Evolutionary conservation across 2,797 vertebrate genomes (phyloP).

Genomic region (Sardinella longiceps): DNA sequence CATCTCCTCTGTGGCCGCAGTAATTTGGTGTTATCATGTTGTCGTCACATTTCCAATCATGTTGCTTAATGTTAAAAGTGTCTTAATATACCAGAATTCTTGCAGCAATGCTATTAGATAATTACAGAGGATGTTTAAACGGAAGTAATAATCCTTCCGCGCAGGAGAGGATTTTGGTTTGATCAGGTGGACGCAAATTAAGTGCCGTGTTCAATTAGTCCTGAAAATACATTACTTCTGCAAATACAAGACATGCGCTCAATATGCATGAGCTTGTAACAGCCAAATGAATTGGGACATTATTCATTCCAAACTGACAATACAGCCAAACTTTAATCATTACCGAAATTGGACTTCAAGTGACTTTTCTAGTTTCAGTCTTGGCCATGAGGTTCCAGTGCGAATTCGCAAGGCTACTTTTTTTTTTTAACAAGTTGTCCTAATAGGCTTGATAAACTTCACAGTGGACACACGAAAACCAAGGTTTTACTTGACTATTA

Average conservation of each 20-base stretch:
- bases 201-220: slow-evolving; percentile 87
- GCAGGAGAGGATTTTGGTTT: slow-evolving; percentile 82
- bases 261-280: slow-evolving; percentile 77
- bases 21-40: slow-evolving; percentile 98
- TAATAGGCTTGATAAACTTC: background rate
- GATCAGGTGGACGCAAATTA: slow-evolving; percentile 90
- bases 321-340: slow-evolving; percentile 59
- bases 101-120: slow-evolving; percentile 98
- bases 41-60: slow-evolving; percentile 99
- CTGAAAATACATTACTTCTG: slow-evolving; percentile 75
- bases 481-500: background rate
- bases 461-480: background rate
- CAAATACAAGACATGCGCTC: slow-evolving; percentile 68
- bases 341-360: slow-evolving; percentile 37
- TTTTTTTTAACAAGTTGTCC: background rate
- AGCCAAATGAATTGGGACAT: slow-evolving; percentile 66
- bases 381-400: background rate
- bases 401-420: background rate
- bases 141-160: slow-evolving; percentile 91
- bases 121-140: slow-evolving; percentile 93
- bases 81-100: slow-evolving; percentile 95
- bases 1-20: slow-evolving; percentile 88
- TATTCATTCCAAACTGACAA: slow-evolving; percentile 53
- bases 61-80: slow-evolving; percentile 92
- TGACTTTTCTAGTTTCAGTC: slow-evolving; percentile 21